Evolutionary conservation across 2,888 invertebrate genomes (phyloP), one percentile per base, ranked within the genome.

Genomic region (Rhimphoctona megacephalus): DNA sequence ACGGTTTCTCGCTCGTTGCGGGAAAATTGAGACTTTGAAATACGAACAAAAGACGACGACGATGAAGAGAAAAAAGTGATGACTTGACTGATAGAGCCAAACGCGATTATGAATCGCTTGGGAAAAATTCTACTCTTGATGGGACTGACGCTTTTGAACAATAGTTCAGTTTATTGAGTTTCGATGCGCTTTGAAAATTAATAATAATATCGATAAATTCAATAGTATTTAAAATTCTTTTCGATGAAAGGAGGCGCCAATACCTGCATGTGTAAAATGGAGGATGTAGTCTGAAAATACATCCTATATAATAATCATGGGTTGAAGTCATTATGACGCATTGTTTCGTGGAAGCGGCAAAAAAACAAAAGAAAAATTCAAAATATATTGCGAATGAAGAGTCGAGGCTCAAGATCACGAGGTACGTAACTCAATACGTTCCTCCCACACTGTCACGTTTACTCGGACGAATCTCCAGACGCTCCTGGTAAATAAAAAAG

Each of bases 351-450:
- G 54, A 54, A 36, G 14, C 11, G n/a, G 11, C 0, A 43, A 33
- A 52, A 46, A 33, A 33, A 33, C 14, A 14, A 6, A 52, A 52
- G 22, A 72, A 22, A 57, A 36, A 52, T 49, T 39, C 19, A 49
- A 89, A 90, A 90, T 89, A 89, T 87, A 89, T 89, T 90, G 90
- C 88, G 89, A 91, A 92, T 92, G 90, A 39, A 84, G 89, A 90
- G 90, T 90, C 89, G 90, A 90, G 92, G 91, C 90, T 92, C 87
- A 81, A 89, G 91, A 92, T 92, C 91, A 92, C 88, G 89, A 87
- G 81, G 74, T 52, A 78, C 86, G 91, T 91, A 91, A 92, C 79
- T 87, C 88, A 90, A 92, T 91, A 90, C 85, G 33, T 49, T 67
- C 36, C 77, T 77, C 79, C 83, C 83, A 77, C 52, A 77, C 67